These are phyloP conservation scores for Tachina grossa DNA, from an alignment of 2,888 invertebrate genomes.

Conservation along the genomic window DNA sequence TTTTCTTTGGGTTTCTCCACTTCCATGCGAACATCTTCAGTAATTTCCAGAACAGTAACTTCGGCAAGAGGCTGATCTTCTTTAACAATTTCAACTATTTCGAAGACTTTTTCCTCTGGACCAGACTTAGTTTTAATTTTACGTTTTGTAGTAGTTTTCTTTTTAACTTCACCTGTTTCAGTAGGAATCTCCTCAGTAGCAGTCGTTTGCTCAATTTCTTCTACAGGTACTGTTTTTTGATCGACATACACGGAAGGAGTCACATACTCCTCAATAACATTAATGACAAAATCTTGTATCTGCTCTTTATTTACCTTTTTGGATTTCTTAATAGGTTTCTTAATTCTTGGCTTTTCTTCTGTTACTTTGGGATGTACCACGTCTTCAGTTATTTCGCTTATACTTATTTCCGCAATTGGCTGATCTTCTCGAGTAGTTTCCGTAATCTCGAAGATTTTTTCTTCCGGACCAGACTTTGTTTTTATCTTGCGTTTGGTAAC, in stretches of 20 bases:
- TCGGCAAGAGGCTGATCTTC: slow-evolving; percentile 83
- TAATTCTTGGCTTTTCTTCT: slow-evolving; percentile 65
- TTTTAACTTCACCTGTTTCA: slow-evolving; percentile 74
- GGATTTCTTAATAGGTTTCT: slow-evolving; percentile 77
- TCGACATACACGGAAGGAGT: slow-evolving; percentile 61
- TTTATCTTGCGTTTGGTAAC: slow-evolving; percentile 78
- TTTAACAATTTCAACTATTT: slow-evolving; percentile 81
- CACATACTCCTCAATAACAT: slow-evolving; percentile 72
- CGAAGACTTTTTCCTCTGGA: slow-evolving; percentile 83
- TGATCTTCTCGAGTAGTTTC: slow-evolving; percentile 78
- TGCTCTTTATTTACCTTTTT: slow-evolving; percentile 78
- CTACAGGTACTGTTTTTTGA: slow-evolving; percentile 64
- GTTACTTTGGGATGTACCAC: slow-evolving; percentile 67
- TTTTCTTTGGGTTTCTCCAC: slow-evolving; percentile 74
- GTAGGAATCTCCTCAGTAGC: slow-evolving; percentile 70
- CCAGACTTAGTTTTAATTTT: slow-evolving; percentile 82
- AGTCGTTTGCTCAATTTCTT: slow-evolving; percentile 73
- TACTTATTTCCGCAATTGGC: slow-evolving; percentile 81
- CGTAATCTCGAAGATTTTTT: slow-evolving; percentile 78
- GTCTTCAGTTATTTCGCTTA: slow-evolving; percentile 75
- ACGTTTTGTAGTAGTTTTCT: slow-evolving; percentile 79
- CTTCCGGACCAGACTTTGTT: slow-evolving; percentile 77
- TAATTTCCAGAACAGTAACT: slow-evolving; percentile 79
- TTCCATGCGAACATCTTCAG: slow-evolving; percentile 66
- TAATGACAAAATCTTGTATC: slow-evolving; percentile 75